Evolutionary conservation across 2,113 vertebrate species (phyloP).

Genomic region (Grantiella picta): DNA sequence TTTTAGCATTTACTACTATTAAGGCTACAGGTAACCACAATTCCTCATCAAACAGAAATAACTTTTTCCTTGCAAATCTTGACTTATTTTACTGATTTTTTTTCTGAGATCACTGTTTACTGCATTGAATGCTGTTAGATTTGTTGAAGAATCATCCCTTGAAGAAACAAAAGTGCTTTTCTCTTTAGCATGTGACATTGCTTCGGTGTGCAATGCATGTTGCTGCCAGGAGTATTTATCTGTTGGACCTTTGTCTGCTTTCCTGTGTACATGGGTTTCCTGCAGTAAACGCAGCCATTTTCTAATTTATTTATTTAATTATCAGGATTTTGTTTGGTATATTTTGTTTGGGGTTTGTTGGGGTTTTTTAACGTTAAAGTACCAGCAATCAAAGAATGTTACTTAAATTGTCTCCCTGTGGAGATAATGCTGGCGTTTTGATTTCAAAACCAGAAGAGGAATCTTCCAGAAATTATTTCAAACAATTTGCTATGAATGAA

Average conservation of each 20-base stretch:
- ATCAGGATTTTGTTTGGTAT: neutral
- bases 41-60: neutral
- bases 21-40: neutral
- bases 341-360: neutral
- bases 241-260: neutral
- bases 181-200: neutral
- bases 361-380: neutral
- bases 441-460: slow-evolving; percentile 16
- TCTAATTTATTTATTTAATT: neutral
- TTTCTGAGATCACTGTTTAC: neutral
- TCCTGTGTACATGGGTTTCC: neutral
- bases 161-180: neutral
- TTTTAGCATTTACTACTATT: neutral
- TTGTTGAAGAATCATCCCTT: neutral
- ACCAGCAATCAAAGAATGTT: neutral
- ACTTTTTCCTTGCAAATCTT: neutral
- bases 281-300: neutral
- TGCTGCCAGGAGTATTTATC: neutral
- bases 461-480: slow-evolving; percentile 31
- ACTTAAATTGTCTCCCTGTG: neutral
- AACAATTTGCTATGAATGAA: slow-evolving; percentile 22
- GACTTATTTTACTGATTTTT: neutral
- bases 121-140: neutral
- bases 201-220: rapidly evolving
- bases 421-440: neutral